A percentile compares a stretch with the other conserved stretches of the same genome.
Evolutionary conservation across 2,113 vertebrate species (phyloP).

Genomic region (Nibea coibor): DNA sequence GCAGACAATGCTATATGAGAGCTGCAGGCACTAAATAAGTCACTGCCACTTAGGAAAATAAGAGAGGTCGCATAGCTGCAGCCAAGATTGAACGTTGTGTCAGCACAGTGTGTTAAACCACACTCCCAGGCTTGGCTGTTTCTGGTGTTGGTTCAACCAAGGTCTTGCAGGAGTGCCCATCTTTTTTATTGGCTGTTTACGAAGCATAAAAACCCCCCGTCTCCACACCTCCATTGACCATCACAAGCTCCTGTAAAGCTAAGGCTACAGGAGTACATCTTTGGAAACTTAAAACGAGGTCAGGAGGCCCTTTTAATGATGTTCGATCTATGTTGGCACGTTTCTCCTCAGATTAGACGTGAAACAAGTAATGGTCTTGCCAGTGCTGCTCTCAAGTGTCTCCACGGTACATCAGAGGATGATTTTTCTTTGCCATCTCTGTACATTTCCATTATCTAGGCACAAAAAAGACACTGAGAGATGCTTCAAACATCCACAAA

Average conservation of each 20-base stretch:
- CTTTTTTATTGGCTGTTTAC: conserved; percentile 55
- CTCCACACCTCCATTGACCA: conserved; percentile 35
- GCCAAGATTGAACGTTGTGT: conserved; percentile 86
- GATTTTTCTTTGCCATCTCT: not conserved
- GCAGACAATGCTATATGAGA: conserved; percentile 52
- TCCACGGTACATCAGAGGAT: conserved; percentile 11
- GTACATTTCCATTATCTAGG: conserved; percentile 14
- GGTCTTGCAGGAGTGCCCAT: conserved; percentile 42
- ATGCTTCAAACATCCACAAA: conserved; percentile 11
- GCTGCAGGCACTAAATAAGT: conserved; percentile 68
- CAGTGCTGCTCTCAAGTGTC: not conserved
- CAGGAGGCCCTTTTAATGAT: conserved; percentile 29
- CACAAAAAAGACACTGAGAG: not conserved
- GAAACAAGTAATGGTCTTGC: conserved; percentile 26
- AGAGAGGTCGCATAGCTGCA: conserved; percentile 77
- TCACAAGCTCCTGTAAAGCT: not conserved
- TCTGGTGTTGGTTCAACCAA: conserved; percentile 69
- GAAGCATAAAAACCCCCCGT: conserved; percentile 26
- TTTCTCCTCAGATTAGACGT: conserved; percentile 50
- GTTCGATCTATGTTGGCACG: conserved; percentile 20
- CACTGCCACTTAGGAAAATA: conserved; percentile 77
- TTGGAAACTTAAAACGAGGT: conserved; percentile 49
- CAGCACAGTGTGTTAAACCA: conserved; percentile 86
- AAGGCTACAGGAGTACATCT: conserved; percentile 3
- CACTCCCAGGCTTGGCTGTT: conserved; percentile 85